Base-by-base conservation (phyloP, 2,888 invertebrate genomes). In the Caenorhabditis zanzibari region DNA sequence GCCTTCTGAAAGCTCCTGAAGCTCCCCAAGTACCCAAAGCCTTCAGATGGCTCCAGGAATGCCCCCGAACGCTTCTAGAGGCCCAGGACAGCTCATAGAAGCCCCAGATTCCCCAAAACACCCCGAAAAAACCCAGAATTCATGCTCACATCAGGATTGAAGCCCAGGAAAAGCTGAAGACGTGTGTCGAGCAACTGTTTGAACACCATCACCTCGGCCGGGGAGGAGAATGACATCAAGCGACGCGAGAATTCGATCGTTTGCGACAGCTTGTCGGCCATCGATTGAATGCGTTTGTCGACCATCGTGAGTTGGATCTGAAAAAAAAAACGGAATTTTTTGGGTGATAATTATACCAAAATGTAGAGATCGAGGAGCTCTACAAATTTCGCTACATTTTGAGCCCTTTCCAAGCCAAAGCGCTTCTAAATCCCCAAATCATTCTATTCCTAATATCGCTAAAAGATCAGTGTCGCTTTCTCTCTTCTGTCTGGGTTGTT, bases 161-260 rank as follows among this genome's bases (percentile, higher is more conserved):
- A 92, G 41, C 83, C 87, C 47, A 92, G 88, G 85, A 91, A 90
- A 26, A 87, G 81, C 93, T 97, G 96, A 83, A 98, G 94, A 93
- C 97, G 96, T 9, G 95, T 95, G 92, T 98, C 98, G 88, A 99
- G 94, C 64, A 97, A 94, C 93, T 97, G 97, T 93, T 97, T 96
- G 93, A 98, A 96, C 95, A 97, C 95, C 85, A 98, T 94, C 52
- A 88, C 86, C 80, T 89, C 86, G 71, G 96, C 95, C 49, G 96
- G 95, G 76, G 95, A 96, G 19, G 97, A 96, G 93, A 96, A 95
- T 93, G 96, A 96, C 85, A 96, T 95, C 84, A 97, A 94, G 91
- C 96, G 95, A 91, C 98, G 97, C 69, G 97, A 96, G 92, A 97
- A 97, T 89, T 97, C 97, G 93, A 97, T 96, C 6, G 93, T 93